Conservation (phyloP, 2,113 vertebrate species). For the Patagioenas fasciata region DNA sequence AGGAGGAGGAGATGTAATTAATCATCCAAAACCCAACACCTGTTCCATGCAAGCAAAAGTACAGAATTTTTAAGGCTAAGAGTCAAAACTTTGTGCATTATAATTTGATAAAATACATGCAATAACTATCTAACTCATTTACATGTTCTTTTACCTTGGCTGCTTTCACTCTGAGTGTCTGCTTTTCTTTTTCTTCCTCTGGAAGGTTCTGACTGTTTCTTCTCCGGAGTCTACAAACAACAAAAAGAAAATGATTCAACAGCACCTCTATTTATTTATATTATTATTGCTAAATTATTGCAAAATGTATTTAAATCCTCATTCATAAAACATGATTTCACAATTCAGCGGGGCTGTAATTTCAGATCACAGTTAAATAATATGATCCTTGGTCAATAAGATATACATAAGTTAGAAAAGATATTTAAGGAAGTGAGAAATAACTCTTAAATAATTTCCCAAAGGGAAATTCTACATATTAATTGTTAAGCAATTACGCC, state of each 20-base stretch:
- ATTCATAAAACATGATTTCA: constrained; percentile 15
- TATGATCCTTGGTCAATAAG: neutral
- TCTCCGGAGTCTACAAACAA: constrained; percentile 91
- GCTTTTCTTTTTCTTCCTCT: constrained; percentile 98
- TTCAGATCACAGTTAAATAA: neutral
- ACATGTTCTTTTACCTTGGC: constrained; percentile 86
- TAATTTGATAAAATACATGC: neutral
- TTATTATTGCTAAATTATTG: neutral
- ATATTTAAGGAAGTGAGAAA: neutral
- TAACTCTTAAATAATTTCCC: neutral
- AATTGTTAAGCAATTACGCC: neutral
- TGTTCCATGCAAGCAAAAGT: neutral
- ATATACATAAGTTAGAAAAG: neutral
- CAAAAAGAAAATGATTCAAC: constrained; percentile 11
- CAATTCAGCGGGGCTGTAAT: neutral
- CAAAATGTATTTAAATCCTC: neutral
- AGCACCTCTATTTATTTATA: neutral
- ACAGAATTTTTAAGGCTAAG: neutral
- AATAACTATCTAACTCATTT: neutral
- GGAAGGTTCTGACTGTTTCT: constrained; percentile 93
- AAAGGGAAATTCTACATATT: neutral
- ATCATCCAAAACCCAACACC: neutral
- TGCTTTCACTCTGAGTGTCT: constrained; percentile 96
- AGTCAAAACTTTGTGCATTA: neutral
- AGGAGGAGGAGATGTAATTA: neutral